A percentile compares a stretch with the other conserved stretches of the same genome.
Conservation (phyloP, 2,888 invertebrate genomes). For the Drosophila macrothrix region DNA sequence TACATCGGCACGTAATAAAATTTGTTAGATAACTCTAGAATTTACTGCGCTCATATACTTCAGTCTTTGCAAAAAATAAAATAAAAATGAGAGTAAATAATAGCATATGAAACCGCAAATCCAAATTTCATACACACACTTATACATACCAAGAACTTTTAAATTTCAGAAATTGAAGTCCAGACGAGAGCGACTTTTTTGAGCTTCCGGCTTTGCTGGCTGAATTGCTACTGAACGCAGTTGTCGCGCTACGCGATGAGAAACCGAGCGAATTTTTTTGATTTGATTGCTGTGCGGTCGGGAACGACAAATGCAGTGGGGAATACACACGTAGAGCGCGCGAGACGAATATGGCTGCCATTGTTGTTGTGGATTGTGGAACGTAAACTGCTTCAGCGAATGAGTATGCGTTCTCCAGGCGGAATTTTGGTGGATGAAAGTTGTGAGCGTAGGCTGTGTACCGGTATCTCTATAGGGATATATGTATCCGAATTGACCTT, state of each 20-base stretch:
- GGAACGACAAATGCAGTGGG: slow-evolving; percentile 32
- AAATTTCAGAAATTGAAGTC: slow-evolving; percentile 62
- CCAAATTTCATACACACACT: slow-evolving; percentile 23
- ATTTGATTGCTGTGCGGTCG: slow-evolving; percentile 10
- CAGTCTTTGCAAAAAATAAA: slow-evolving; percentile 21
- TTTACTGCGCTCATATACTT: slow-evolving; percentile 7
- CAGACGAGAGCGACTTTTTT: slow-evolving; percentile 55
- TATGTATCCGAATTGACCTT: slow-evolving; percentile 62
- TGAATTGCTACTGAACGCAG: slow-evolving; percentile 69
- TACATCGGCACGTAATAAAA: slow-evolving; percentile 12
- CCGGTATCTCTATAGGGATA: slow-evolving; percentile 31
- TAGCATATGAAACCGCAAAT: slow-evolving; percentile 20
- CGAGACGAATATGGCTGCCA: slow-evolving; percentile 45
- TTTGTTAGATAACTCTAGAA: slow-evolving; percentile 64
- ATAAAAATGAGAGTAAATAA: slow-evolving; percentile 13
- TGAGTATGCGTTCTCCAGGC: slow-evolving; percentile 48
- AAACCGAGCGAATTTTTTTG: slow-evolving; percentile 18
- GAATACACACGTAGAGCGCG: slow-evolving; percentile 43
- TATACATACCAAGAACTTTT: slow-evolving; percentile 72
- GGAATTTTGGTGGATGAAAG: slow-evolving; percentile 14
- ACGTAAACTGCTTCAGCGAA: slow-evolving; percentile 14
- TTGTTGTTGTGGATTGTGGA: slow-evolving; percentile 60
- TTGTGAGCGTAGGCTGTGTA: slow-evolving; percentile 30
- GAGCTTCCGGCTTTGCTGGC: slow-evolving; percentile 68
- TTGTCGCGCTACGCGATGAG: slow-evolving; percentile 29